A percentile compares a stretch with the other conserved stretches of the same genome.
Evolutionary conservation across 2,113 vertebrate genomes (phyloP).

Genomic region (Halichoeres trimaculatus): DNA sequence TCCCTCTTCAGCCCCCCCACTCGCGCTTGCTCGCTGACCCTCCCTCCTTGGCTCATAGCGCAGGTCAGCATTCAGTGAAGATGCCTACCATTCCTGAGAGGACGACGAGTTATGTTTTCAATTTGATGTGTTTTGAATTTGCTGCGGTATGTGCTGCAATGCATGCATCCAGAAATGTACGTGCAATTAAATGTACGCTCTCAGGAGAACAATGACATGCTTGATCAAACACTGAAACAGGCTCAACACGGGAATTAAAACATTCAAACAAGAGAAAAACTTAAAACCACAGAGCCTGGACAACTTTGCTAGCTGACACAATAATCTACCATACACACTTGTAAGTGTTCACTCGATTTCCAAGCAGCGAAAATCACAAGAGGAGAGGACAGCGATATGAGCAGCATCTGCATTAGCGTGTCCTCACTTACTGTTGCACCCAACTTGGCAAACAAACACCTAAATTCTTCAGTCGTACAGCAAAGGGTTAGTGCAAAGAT

Average conservation of each 20-base stretch:
- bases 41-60: constrained; percentile 75
- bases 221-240: constrained; percentile 9
- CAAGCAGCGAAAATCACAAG: not conserved
- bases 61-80: constrained; percentile 84
- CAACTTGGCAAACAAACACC: constrained; percentile 20
- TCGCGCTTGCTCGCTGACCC: constrained; percentile 48
- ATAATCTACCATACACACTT: not conserved
- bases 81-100: constrained; percentile 95
- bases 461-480: not conserved
- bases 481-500: not conserved
- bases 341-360: not conserved
- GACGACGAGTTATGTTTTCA: constrained; percentile 82
- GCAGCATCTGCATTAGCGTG: not conserved
- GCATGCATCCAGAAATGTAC: constrained; percentile 9
- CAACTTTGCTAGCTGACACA: not conserved
- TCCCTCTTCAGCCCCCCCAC: constrained; percentile 57
- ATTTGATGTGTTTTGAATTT: constrained; percentile 22
- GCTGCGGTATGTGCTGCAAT: constrained; percentile 22
- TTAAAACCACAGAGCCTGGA: constrained; percentile 1
- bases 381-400: not conserved
- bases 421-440: not conserved
- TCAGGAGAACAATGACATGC: constrained; percentile 20
- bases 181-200: constrained; percentile 7
- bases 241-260: constrained; percentile 11
- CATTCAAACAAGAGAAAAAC: not conserved